phyloP scores from a whole-genome alignment of 2,797 vertebrate species.

The Pterois miles region DNA sequence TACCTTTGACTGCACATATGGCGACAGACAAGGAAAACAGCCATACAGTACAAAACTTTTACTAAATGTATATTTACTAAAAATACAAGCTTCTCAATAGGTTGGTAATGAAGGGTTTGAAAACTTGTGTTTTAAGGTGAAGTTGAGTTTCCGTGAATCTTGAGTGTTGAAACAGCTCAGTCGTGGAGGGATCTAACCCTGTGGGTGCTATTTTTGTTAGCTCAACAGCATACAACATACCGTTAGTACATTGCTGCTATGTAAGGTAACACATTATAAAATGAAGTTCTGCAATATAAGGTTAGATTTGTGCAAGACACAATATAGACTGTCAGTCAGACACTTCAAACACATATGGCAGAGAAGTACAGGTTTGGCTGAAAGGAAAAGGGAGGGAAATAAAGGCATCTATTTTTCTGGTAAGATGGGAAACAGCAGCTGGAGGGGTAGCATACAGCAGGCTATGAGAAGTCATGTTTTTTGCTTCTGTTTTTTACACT shows the following conservation, averaged over 20 bases:
- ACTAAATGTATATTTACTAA: too few species aligned
- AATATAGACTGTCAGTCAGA: not conserved
- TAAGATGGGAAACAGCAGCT: slow-evolving; percentile 18
- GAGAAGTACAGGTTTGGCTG: slow-evolving; percentile 13
- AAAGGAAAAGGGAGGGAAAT: slow-evolving; percentile 16
- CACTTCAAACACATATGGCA: slow-evolving; percentile 26
- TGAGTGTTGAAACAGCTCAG: not conserved
- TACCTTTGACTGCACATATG: slow-evolving; percentile 88
- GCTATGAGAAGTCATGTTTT: slow-evolving; percentile 5
- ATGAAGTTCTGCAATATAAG: not conserved
- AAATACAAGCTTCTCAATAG: too few species aligned
- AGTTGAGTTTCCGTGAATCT: slow-evolving; percentile 17
- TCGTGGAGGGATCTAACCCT: not conserved
- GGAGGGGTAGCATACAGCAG: not conserved
- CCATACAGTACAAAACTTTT: too few species aligned
- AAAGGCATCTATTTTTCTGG: slow-evolving; percentile 6
- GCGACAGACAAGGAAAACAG: not conserved
- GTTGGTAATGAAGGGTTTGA: not conserved
- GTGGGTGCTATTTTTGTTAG: not conserved
- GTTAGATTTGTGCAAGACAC: slow-evolving; percentile 37
- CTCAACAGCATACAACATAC: not conserved
- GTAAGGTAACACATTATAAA: not conserved
- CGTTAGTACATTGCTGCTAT: not conserved
- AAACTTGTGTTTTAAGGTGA: slow-evolving; percentile 3
- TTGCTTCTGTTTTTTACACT: slow-evolving; percentile 12